Evolutionary conservation across 2,888 invertebrate species (phyloP).

Genomic region (Theretra japonica): DNA sequence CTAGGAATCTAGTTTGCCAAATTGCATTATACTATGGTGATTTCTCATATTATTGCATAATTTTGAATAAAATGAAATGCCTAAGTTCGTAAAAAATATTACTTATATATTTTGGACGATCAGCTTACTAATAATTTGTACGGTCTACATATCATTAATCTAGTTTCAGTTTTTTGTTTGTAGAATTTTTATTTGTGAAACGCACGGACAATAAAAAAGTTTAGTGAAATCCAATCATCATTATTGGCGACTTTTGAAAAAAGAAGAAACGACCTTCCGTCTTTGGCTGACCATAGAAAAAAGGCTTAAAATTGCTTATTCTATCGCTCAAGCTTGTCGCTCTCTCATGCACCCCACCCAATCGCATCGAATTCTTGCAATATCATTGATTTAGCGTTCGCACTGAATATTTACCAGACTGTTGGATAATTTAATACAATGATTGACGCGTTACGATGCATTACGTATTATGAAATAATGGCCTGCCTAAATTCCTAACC

Average conservation of each 20-base stretch:
- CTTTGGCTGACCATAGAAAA: not conserved
- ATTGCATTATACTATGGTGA: no score
- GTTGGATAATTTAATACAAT: slow-evolving; percentile 32
- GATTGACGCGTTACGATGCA: slow-evolving; percentile 28
- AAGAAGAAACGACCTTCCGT: not conserved
- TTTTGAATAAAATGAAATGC: no score
- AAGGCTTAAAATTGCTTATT: not conserved
- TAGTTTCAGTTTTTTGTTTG: no score
- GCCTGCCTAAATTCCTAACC: slow-evolving; percentile 17
- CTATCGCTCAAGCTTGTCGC: slow-evolving; percentile 4
- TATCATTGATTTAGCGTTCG: slow-evolving; percentile 31
- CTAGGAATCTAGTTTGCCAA: no score
- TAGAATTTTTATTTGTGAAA: not conserved
- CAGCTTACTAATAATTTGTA: no score
- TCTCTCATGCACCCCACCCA: not conserved
- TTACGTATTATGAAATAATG: slow-evolving; percentile 26
- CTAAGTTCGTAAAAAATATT: no score
- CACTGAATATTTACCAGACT: slow-evolving; percentile 29
- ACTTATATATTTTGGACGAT: no score
- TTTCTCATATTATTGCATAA: no score
- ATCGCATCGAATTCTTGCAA: slow-evolving; percentile 15
- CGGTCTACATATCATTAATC: no score
- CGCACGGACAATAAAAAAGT: not conserved
- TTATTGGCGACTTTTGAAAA: not conserved
- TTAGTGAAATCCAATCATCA: not conserved